Base-by-base conservation (phyloP, 1,140 invertebrate genomes). In the Hylyphantes graminicola region DNA sequence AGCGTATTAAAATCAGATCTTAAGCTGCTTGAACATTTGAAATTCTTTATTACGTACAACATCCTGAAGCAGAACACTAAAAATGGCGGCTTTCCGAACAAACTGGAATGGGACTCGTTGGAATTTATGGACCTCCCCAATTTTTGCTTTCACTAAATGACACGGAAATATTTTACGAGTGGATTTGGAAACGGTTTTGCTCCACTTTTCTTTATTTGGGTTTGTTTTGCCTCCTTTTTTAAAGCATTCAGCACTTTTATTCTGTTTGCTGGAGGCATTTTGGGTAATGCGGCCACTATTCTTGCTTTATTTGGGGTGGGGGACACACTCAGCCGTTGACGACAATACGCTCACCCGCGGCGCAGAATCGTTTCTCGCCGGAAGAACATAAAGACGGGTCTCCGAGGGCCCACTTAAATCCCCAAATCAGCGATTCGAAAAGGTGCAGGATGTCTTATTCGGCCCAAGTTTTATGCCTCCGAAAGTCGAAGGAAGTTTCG, bases 141-240 rank as follows among this genome's bases (percentile, higher is more conserved):
- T 79, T 70, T 79, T n/a, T 10, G 35, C 65, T 79, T 79, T 80
- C 65, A 59, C 53, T 67, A 80, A 80, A 80, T 80, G 65, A 80
- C 77, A 59, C 77, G 65, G 77, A 80, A 80, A 80, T 80, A 80
- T 80, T 80, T 80, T 80, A 80, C 65, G 77, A 70, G 64, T 59
- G 77, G 77, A 68, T 80, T 70, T 80, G 19, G 77, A 51, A 80
- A 80, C 65, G 65, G 63, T 51, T 50, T 51, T 9, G 8, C 59
- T 21, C 51, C 11, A 11, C 15, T 12, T 50, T 51, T 13, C 9
- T 76, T 76, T 76, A 21, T 21, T 67, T 67, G 15, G 13, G 15
- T 67, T 17, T 61, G 13, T 57, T 51, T 15, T 19, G 15, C 21
- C n/a, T 74, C 48, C 35, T 35, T 76, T 76, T 57, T 73, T 76